phyloP scores from a whole-genome alignment of 2,113 vertebrate species.

The Phocoena phocoena region DNA sequence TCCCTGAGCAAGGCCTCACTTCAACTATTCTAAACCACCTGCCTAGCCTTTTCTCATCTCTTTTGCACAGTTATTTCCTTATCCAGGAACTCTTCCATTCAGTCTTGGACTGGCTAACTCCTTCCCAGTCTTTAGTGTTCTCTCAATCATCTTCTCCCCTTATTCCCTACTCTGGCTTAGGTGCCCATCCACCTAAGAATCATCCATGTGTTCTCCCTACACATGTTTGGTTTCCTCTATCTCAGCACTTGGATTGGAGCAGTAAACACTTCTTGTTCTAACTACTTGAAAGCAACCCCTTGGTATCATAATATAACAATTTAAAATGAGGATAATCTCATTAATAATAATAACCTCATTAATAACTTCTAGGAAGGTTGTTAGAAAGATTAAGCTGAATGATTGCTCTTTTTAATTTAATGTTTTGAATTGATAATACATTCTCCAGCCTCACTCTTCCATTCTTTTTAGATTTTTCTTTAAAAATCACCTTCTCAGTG shows the following conservation, averaged over 20 bases:
- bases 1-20: neutral
- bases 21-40: neutral
- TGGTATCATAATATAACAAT: neutral
- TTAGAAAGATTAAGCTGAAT: slow-evolving; percentile 33
- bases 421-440: neutral
- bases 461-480: neutral
- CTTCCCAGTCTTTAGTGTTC: neutral
- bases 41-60: neutral
- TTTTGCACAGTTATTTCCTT: neutral
- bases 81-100: neutral
- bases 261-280: slow-evolving; percentile 10
- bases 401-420: slow-evolving; percentile 25
- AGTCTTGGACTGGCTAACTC: neutral
- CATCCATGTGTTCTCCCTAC: neutral
- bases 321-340: neutral
- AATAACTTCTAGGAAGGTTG: slow-evolving; percentile 9
- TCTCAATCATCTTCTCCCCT: neutral
- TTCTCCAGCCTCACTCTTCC: neutral
- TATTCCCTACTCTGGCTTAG: neutral
- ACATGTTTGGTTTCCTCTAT: neutral
- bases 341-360: slow-evolving; percentile 34
- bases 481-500: neutral
- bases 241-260: neutral
- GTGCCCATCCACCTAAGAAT: neutral
- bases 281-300: neutral